phyloP scores from a whole-genome alignment of 2,113 vertebrate genomes.

The Chaenogobius annularis region DNA sequence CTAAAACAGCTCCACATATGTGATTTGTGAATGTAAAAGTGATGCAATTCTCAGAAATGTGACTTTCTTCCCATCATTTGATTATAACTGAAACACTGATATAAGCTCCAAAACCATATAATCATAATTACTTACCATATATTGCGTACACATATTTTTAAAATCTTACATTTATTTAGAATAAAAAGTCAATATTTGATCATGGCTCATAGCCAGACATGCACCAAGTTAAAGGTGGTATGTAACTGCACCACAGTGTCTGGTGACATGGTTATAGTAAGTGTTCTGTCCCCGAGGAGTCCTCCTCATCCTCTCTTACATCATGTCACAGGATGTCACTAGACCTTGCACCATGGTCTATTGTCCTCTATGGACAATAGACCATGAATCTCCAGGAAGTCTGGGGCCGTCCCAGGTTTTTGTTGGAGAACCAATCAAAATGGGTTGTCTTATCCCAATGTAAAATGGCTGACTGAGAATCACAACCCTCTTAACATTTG shows the following conservation, averaged over 20 bases:
- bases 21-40: neutral
- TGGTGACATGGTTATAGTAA: conserved; percentile 17
- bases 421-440: neutral
- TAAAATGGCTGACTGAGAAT: no score
- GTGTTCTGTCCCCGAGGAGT: conserved; percentile 32
- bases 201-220: no score
- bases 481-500: conserved; percentile 4
- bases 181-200: no score
- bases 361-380: neutral
- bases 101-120: neutral
- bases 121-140: neutral
- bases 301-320: conserved; percentile 11
- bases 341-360: no score
- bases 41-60: neutral
- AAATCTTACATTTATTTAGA: no score
- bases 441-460: neutral
- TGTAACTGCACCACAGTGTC: no score
- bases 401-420: neutral
- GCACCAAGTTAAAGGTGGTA: no score
- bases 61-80: neutral
- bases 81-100: neutral
- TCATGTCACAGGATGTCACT: neutral
- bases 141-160: neutral
- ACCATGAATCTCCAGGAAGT: neutral
- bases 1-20: neutral